These are phyloP conservation scores for Panurus biarmicus DNA, from an alignment of 2,113 vertebrate species.

Conservation along the genomic window DNA sequence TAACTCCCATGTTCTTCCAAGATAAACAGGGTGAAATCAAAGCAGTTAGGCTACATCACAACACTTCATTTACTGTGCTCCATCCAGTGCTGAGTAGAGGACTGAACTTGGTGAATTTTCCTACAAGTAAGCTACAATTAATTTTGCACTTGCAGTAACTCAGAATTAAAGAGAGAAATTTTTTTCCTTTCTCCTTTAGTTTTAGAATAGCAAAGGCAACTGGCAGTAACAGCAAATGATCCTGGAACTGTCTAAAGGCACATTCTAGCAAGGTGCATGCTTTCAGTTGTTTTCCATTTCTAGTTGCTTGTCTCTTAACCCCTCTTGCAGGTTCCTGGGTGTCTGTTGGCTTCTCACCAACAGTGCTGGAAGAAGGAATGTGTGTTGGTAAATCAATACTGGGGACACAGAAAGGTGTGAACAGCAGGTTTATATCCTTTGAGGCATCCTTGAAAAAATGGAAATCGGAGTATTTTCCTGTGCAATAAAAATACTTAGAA, in stretches of 20 bases:
- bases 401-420: not conserved
- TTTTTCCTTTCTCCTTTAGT: not conserved
- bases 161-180: not conserved
- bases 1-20: not conserved
- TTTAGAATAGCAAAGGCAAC: not conserved
- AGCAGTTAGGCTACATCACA: not conserved
- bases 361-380: not conserved
- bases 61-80: not conserved
- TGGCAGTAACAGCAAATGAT: not conserved
- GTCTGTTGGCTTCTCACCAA: not conserved
- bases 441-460: not conserved
- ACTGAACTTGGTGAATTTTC: not conserved
- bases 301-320: not conserved
- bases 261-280: not conserved
- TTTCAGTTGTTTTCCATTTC: not conserved
- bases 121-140: not conserved
- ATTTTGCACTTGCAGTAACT: not conserved
- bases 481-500: rapidly evolving
- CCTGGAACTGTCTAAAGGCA: not conserved
- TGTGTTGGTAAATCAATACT: not conserved
- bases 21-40: not conserved
- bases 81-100: not conserved
- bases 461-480: not conserved
- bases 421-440: not conserved
- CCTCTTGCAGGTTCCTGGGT: not conserved